These are phyloP conservation scores for Tupiocoris notatus DNA, from an alignment of 2,888 invertebrate species.

Conservation along the genomic window DNA sequence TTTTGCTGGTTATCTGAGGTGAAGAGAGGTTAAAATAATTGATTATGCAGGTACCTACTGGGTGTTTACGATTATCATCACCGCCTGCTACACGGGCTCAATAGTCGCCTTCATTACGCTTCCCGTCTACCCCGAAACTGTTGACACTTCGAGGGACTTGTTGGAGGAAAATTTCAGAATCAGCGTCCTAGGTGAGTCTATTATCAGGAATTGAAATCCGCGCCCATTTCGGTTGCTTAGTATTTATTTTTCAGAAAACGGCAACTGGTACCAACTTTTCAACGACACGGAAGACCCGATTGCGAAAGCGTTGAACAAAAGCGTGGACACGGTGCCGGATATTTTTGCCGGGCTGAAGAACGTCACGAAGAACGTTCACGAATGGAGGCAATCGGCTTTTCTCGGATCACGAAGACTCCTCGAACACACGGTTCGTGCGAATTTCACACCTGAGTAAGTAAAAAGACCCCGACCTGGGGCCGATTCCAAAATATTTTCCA, in stretches of 20 bases:
- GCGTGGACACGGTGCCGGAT: slow-evolving; percentile 66
- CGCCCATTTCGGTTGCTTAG: no score
- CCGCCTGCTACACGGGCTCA: slow-evolving; percentile 79
- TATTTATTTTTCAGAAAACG: slow-evolving; percentile 66
- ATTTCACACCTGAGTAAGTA: slow-evolving; percentile 64
- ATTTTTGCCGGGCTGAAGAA: slow-evolving; percentile 69
- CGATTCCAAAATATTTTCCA: no score
- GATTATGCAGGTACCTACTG: slow-evolving; percentile 78
- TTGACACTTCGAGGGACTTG: slow-evolving; percentile 68
- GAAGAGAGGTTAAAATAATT: no score
- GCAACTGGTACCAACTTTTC: slow-evolving; percentile 76
- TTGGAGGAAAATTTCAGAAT: slow-evolving; percentile 67
- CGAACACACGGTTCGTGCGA: slow-evolving; percentile 69
- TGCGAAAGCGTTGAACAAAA: slow-evolving; percentile 63
- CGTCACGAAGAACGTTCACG: slow-evolving; percentile 57
- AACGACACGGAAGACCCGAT: slow-evolving; percentile 65
- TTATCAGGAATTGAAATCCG: no score
- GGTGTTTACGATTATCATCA: slow-evolving; percentile 82
- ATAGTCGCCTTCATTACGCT: slow-evolving; percentile 81
- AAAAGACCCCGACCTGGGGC: not conserved
- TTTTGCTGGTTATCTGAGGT: no score
- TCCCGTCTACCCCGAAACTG: slow-evolving; percentile 71
- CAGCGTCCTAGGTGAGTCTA: slow-evolving; percentile 66
- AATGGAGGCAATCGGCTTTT: slow-evolving; percentile 66
- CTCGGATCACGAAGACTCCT: slow-evolving; percentile 70